These are phyloP conservation scores for Rhinoptilus africanus DNA, from an alignment of 2,113 vertebrate species.

Conservation along the genomic window DNA sequence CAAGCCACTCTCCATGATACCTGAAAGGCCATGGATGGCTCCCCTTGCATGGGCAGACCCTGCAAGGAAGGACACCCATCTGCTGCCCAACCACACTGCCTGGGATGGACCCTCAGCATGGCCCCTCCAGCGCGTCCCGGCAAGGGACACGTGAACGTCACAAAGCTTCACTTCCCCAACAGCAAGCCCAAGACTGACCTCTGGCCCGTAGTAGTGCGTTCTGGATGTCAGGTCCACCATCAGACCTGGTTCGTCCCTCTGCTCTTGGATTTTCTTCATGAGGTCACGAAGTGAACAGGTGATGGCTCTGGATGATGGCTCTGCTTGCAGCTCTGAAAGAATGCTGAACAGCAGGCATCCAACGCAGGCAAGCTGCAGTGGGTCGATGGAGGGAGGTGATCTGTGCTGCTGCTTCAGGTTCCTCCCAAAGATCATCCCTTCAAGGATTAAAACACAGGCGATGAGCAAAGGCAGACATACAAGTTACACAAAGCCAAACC, in stretches of 20 bases:
- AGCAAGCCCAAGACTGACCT: conserved; percentile 50
- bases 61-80: too few relatives aligned
- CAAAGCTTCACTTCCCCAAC: neutral
- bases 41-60: too few relatives aligned
- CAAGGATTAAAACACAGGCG: neutral
- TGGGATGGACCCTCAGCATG: too few relatives aligned
- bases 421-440: neutral
- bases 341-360: neutral
- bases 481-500: too few relatives aligned
- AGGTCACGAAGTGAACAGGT: conserved; percentile 78
- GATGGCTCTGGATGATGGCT: conserved; percentile 30
- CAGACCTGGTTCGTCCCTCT: conserved; percentile 78
- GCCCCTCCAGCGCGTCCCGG: neutral
- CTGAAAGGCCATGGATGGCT: too few relatives aligned
- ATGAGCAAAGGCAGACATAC: too few relatives aligned
- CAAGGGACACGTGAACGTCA: neutral
- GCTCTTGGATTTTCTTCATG: conserved; percentile 59
- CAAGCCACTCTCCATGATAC: too few relatives aligned
- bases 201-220: conserved; percentile 73
- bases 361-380: fast-evolving
- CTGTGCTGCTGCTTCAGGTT: neutral
- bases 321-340: conserved; percentile 45
- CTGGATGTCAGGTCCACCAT: conserved; percentile 84
- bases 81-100: too few relatives aligned
- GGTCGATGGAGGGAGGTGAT: neutral